Percentiles rank a stretch among this genome's conserved stretches.
These are phyloP conservation scores for Hoplodrina ambigua DNA, from an alignment of 2,888 invertebrate species.

Conservation along the genomic window DNA sequence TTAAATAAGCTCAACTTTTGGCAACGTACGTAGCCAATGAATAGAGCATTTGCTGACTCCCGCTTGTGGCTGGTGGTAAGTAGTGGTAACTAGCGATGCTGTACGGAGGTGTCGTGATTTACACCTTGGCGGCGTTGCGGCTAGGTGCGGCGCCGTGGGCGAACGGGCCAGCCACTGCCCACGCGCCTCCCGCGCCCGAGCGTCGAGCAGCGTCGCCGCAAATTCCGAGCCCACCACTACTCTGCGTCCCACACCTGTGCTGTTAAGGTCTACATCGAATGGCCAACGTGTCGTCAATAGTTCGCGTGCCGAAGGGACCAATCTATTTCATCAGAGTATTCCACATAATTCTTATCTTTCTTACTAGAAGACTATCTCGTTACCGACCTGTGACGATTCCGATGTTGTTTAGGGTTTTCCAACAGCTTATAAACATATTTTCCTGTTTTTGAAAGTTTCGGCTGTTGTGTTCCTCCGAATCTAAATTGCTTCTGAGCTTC, in stretches of 20 bases:
- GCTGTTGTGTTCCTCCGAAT: slow-evolving; percentile 10
- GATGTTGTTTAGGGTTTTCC: slow-evolving; percentile 7
- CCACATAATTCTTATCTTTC: background rate
- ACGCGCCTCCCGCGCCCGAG: slow-evolving; percentile 79
- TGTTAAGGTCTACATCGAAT: slow-evolving; percentile 54
- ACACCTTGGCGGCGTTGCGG: slow-evolving; percentile 78
- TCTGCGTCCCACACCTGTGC: slow-evolving; percentile 71
- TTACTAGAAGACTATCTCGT: slow-evolving; percentile 1
- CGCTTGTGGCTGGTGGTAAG: slow-evolving; percentile 41
- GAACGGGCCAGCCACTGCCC: slow-evolving; percentile 78
- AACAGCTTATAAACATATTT: slow-evolving; percentile 17
- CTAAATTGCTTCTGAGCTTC: background rate
- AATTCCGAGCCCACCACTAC: slow-evolving; percentile 84
- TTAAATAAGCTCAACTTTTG: background rate
- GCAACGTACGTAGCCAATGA: background rate
- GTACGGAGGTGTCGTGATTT: slow-evolving; percentile 74
- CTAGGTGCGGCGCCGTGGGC: slow-evolving; percentile 87
- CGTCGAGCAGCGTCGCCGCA: slow-evolving; percentile 74
- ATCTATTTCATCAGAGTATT: background rate
- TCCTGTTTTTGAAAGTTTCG: slow-evolving; percentile 5
- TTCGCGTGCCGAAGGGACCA: background rate
- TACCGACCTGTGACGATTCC: background rate
- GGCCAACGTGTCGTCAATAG: slow-evolving; percentile 31
- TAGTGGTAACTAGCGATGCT: slow-evolving; percentile 64
- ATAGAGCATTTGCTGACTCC: slow-evolving; percentile 22